Base-by-base conservation (phyloP, 2,797 vertebrate species). In the Bucorvus abyssinicus region DNA sequence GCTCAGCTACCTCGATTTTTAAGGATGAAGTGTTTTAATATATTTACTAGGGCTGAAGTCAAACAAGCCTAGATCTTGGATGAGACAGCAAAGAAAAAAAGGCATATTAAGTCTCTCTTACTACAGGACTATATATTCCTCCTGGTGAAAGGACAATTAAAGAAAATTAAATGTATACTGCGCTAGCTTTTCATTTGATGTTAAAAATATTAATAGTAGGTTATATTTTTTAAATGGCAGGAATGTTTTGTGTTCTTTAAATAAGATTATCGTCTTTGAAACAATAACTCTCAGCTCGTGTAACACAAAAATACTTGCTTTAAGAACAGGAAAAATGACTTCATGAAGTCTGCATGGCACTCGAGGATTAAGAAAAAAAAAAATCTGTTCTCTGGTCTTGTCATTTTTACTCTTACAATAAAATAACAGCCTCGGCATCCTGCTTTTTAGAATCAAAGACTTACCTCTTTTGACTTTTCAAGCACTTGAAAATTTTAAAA, bases 401-500 rank as follows among this genome's bases (percentile, higher is more conserved):
- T 95, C 94, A 95, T 91, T 92, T 97, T 96, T 92, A 94, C 74
- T 93, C 89, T 93, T 93, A 84, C 61, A 96, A 87, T 90, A 93
- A 97, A 98, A 97, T 96, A 97, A 97, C 90, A 97, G 87, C 87
- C 74, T 95, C 91, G 84, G 75, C 92, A 95, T 94, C 95, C 95
- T 87, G 87, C 85, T 90, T 93, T 95, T 92, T 84, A 91, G 90
- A 97, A 97, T 94, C 95, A 97, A 97, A 96, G 83, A 97, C 61
- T 81, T 91, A 95, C 75, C 78, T 97, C 90, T 84, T 97, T 96
- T 97, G 93, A 95, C 94, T 97, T 97, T 91, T 71, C 55, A 91
- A 97, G 93, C 81, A 94, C 95, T 97, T 91, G 90, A 96, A 96
- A 94, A 97, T 96, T 96, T 96, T 96, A 94, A 96, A 96, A 97